Conservation (phyloP, 2,113 vertebrate species). For the Cebidichthys violaceus region DNA sequence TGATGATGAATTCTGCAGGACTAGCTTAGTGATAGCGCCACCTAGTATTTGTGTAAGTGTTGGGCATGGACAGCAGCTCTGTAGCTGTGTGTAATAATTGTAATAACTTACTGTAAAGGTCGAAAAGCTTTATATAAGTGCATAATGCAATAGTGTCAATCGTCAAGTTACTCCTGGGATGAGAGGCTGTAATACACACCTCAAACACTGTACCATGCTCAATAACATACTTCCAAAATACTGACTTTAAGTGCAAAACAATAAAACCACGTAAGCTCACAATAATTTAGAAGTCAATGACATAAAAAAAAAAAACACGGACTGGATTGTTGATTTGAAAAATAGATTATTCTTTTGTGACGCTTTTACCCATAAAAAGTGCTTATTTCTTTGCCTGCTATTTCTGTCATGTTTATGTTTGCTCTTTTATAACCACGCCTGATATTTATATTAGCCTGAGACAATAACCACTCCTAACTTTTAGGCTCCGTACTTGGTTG, state of each 20-base stretch:
- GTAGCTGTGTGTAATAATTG: background rate
- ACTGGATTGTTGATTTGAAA: background rate
- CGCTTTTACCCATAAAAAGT: background rate
- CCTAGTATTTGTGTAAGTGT: slow-evolving; percentile 30
- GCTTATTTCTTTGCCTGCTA: background rate
- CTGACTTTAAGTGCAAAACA: background rate
- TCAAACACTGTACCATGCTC: background rate
- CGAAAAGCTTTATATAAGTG: background rate
- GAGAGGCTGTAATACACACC: background rate
- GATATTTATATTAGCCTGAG: background rate
- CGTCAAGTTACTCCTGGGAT: background rate
- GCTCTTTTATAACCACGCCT: background rate
- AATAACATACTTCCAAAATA: background rate
- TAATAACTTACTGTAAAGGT: background rate
- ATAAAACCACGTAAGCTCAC: background rate
- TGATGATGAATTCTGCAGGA: background rate
- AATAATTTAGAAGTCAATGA: background rate
- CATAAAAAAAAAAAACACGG: no score
- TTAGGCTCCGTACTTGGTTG: background rate
- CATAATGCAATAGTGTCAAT: background rate
- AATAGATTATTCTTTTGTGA: background rate
- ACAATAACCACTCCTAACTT: background rate
- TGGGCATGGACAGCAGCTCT: background rate
- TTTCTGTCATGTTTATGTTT: background rate
- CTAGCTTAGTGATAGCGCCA: slow-evolving; percentile 20